Evolutionary conservation across 2,797 vertebrate species (phyloP).

Genomic region (Falco cherrug): DNA sequence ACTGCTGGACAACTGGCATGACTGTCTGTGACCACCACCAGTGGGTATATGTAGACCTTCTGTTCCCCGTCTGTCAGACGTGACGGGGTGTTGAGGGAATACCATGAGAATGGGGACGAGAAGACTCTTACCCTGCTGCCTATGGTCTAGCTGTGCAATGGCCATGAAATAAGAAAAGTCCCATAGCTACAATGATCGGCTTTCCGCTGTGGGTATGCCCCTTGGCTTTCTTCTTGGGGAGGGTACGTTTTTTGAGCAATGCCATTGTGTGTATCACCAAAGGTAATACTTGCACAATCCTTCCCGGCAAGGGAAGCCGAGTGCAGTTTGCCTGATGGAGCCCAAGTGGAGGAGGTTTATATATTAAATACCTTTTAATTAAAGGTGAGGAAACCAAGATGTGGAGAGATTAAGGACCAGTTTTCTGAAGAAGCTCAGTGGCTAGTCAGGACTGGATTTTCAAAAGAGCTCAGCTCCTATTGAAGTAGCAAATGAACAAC

Average conservation of each 20-base stretch:
- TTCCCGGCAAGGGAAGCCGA: background rate
- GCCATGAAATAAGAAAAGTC: background rate
- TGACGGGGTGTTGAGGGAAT: background rate
- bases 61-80: background rate
- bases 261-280: background rate
- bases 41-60: background rate
- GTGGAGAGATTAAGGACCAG: slow-evolving; percentile 49
- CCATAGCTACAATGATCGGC: accelerated
- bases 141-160: background rate
- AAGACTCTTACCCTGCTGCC: background rate
- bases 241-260: accelerated
- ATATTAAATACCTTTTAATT: slow-evolving; percentile 36
- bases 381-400: slow-evolving; percentile 51
- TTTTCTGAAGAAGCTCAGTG: background rate
- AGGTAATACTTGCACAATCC: background rate
- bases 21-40: background rate
- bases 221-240: background rate
- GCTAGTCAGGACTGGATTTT: slow-evolving; percentile 1
- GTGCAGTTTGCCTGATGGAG: background rate
- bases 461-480: background rate
- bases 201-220: accelerated
- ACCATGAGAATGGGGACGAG: background rate
- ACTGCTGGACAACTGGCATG: background rate
- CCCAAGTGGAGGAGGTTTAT: background rate
- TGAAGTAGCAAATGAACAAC: background rate